These are phyloP conservation scores for Cyclopterus lumpus DNA, from an alignment of 2,797 vertebrate genomes.

Conservation along the genomic window DNA sequence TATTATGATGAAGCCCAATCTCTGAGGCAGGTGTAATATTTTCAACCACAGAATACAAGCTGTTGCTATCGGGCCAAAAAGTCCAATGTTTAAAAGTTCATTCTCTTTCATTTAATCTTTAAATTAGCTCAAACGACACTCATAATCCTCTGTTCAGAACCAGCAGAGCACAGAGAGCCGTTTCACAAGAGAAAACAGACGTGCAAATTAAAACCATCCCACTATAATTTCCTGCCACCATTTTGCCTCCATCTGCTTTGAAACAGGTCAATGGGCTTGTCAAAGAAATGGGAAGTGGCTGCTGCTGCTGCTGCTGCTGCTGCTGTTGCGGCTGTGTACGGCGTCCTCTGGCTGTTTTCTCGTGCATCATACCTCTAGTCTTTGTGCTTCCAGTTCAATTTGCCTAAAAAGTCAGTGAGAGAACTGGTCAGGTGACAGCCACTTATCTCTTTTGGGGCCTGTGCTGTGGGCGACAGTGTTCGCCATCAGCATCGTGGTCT, in stretches of 20 bases:
- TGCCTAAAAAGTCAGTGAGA: background rate
- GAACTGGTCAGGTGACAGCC: conserved; percentile 53
- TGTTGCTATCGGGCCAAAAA: background rate
- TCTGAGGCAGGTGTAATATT: conserved; percentile 22
- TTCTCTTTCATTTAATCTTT: background rate
- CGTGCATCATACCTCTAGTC: no score
- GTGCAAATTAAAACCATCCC: conserved; percentile 54
- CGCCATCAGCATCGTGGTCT: conserved; percentile 22
- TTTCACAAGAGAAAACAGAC: conserved; percentile 28
- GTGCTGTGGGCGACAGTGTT: conserved; percentile 7
- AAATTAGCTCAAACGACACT: conserved; percentile 13
- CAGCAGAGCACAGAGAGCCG: conserved; percentile 16
- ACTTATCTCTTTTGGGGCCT: conserved; percentile 35
- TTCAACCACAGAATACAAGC: background rate
- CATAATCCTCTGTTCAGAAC: background rate
- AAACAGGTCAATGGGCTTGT: conserved; percentile 59
- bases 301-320: conserved; percentile 44
- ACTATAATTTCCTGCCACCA: conserved; percentile 51
- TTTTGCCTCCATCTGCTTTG: conserved; percentile 58
- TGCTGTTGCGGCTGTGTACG: no score
- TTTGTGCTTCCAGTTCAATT: background rate
- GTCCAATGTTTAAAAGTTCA: background rate
- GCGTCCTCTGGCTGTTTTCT: no score
- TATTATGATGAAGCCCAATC: conserved; percentile 26
- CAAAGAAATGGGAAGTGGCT: conserved; percentile 53